Base-by-base conservation (phyloP, 2,888 invertebrate species). In the Nymphalis polychloros region DNA sequence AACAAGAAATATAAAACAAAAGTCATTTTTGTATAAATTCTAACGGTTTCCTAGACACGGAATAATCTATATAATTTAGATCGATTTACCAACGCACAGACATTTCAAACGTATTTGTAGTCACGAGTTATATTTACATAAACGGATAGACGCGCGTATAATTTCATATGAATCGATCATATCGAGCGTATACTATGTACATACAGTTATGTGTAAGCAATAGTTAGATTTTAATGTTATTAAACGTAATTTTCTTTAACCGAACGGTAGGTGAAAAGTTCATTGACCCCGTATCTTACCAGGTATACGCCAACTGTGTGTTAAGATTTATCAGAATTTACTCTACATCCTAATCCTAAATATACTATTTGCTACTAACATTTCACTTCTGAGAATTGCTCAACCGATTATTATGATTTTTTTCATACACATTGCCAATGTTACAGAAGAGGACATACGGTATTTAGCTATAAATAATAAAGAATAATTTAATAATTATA, bases 51-150 rank as follows among this genome's bases (percentile, higher is more conserved):
- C 27, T 55, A 55, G 31, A 55, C 31, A 55, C 31, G 31, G 55
- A 55, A 35, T 55, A 55, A 55, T 55, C 55, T 7, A 8, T 31
- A 55, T 55, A 55, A 55, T 55, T 35, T 55, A 55, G 55, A 55
- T 31, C 52, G 27, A 55, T 31, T 55, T 2, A 57, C 31, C 20
- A 10, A 57, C 47, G 35, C 49, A 55, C 67, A 64, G 73, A 67
- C 67, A 70, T 62, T 67, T 61, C 50, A 63, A 69, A 74, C 67
- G 71, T 67, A 65, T 64, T 67, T 55, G 64, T 27, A 74, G 75
- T 76, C 75, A 75, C 75, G 76, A 76, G 67, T 71, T 70, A 69
- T 70, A 73, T 75, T 75, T 74, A 71, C 73, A 74, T 75, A 74
- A 69, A 72, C 74, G 66, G 66, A 71, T 64, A 49, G 69, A 73